Evolutionary conservation across 2,113 vertebrate genomes (phyloP), one percentile per base, ranked within the genome.

Genomic region (Lampris megalopsis): DNA sequence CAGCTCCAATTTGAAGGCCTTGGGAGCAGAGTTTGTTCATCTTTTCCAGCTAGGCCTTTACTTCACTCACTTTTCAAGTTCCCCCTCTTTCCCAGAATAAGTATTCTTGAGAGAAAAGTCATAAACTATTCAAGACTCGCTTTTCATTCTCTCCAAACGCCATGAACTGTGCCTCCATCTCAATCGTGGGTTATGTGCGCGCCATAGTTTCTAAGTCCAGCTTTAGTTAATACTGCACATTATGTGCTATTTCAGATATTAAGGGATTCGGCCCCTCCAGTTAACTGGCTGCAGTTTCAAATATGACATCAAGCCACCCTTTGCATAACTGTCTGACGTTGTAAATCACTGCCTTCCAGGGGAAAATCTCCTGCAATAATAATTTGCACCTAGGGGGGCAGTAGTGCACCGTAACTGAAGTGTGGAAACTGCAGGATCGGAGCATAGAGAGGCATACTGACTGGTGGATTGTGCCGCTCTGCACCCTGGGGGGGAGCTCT

Each of bases 351-450:
- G 5, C 41, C 2, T 9, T 48, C 1, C 1, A 3, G 62, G 7
- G 8, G 45, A 45, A 35, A 58, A 35, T 1, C 49, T 8, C 6
- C 41, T 50, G 57, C 68, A 68, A 1, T 43, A 9, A 10, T n/a
- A 6, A 11, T 4, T 56, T 3, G 0, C 0, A 49, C 84, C 90
- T 77, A 57, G 52, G 71, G 84, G 82, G 89, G 88, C 88, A 84
- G 82, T 66, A 67, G 80, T 78, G 81, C 65, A 40, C 70, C 24
- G 47, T 63, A 49, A 57, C 66, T 67, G 66, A 38, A 38, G n/a
- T 36, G 5, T 24, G 11, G 35, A 54, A 11, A 52, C 54, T 52
- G 52, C 49, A 42, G 50, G 62, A 24, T 61, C 38, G 47, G 71
- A 71, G 77, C 38, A 24, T 40, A 5, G 74, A 64, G 63, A 72